Conservation (phyloP, 2,113 vertebrate genomes). For the Ptilonorhynchus violaceus region DNA sequence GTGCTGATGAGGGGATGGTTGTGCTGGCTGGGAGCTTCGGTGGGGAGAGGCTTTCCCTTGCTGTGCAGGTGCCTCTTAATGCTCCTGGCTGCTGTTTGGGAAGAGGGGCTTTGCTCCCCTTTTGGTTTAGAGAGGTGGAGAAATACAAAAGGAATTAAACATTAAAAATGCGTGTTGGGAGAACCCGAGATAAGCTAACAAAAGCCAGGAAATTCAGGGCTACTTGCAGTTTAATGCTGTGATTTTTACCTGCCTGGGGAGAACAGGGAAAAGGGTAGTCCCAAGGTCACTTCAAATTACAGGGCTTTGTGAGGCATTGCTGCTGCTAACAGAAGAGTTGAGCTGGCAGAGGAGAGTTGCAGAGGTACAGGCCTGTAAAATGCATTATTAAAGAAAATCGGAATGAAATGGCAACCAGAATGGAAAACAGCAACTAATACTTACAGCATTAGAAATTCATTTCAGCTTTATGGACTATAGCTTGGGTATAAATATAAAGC, state of each 20-base stretch:
- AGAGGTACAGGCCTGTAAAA: constrained; percentile 44
- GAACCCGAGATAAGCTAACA: neutral
- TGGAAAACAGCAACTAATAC: constrained; percentile 53
- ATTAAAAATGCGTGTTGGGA: neutral
- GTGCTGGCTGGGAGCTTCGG: neutral
- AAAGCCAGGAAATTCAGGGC: neutral
- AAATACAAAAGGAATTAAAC: neutral
- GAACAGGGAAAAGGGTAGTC: constrained; percentile 1
- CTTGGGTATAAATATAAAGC: constrained; percentile 55
- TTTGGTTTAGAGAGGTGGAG: neutral
- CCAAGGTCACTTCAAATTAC: constrained; percentile 40
- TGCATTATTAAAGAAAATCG: constrained; percentile 55
- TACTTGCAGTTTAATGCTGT: neutral
- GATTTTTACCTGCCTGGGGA: constrained; percentile 1
- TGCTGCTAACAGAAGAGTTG: neutral
- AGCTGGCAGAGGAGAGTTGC: neutral
- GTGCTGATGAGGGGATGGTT: neutral
- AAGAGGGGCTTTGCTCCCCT: neutral
- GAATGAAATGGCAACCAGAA: constrained; percentile 40
- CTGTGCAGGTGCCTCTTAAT: neutral
- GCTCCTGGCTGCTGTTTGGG: neutral
- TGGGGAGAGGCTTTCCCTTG: neutral
- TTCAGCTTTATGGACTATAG: constrained; percentile 42
- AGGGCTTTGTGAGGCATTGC: neutral
- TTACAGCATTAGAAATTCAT: constrained; percentile 42